Evolutionary conservation across 2,113 vertebrate species (phyloP).

Genomic region (Elachura formosa): DNA sequence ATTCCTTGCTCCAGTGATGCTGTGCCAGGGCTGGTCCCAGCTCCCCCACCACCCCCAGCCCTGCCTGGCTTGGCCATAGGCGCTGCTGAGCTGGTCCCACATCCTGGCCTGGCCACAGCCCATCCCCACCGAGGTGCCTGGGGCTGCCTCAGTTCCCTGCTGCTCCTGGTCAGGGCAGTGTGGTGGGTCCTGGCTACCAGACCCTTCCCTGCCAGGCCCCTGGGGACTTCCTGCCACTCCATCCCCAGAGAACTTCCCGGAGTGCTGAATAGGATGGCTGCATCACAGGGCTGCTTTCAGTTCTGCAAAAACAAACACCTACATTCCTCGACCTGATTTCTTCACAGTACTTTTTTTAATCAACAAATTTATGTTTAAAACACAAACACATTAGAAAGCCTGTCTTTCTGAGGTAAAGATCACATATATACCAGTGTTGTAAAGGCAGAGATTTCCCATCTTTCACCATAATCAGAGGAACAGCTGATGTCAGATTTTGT

Average conservation of each 20-base stretch:
- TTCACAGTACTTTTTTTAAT: not conserved
- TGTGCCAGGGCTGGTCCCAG: not conserved
- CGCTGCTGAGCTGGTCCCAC: no score
- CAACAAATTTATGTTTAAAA: not conserved
- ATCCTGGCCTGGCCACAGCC: not conserved
- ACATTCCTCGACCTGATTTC: not conserved
- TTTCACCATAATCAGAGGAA: not conserved
- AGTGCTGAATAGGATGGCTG: not conserved
- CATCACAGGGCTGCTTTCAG: not conserved
- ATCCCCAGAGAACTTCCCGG: not conserved
- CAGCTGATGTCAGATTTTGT: not conserved
- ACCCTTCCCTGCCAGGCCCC: not conserved
- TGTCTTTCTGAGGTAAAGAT: not conserved
- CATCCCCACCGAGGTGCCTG: not conserved
- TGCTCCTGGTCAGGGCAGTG: accelerated
- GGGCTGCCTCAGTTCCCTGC: not conserved
- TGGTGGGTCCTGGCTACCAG: not conserved
- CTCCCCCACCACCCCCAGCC: not conserved
- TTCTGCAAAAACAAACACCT: not conserved
- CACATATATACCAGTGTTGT: not conserved
- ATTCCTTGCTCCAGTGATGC: not conserved
- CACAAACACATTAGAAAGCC: not conserved
- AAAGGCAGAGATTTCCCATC: not conserved
- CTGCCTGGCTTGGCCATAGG: accelerated
- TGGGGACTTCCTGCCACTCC: not conserved